Conservation (phyloP, 2,888 invertebrate genomes). For the Amblyjoppa fuscipennis region DNA sequence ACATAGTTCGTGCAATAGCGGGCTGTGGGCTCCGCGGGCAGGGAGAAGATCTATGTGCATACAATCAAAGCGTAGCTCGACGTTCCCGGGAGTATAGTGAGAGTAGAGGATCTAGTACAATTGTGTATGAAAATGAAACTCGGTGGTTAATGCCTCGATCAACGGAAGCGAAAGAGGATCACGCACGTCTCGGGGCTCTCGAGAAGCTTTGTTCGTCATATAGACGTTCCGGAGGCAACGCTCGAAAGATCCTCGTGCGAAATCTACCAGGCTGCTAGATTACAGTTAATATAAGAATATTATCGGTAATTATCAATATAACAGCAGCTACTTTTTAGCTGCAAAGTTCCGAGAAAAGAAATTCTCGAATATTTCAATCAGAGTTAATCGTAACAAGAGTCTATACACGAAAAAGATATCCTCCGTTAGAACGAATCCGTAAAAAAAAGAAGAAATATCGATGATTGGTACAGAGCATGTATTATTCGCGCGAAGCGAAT, state of each 20-base stretch:
- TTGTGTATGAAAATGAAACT: constrained; percentile 50
- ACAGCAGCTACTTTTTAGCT: neutral
- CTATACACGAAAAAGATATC: neutral
- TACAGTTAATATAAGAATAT: neutral
- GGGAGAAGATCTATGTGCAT: constrained; percentile 41
- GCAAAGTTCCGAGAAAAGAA: neutral
- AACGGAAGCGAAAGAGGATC: constrained; percentile 66
- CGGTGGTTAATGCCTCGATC: constrained; percentile 64
- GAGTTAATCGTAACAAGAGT: neutral
- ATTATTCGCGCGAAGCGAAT: constrained; percentile 55
- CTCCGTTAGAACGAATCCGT: neutral
- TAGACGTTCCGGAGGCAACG: constrained; percentile 12
- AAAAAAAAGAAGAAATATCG: constrained; percentile 1
- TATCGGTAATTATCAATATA: neutral
- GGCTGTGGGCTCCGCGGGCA: neutral
- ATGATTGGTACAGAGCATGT: constrained; percentile 33
- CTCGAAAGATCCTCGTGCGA: constrained; percentile 63
- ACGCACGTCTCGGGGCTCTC: constrained; percentile 69
- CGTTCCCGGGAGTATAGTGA: constrained; percentile 2
- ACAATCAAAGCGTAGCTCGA: constrained; percentile 37
- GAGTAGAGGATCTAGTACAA: neutral
- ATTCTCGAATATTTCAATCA: neutral
- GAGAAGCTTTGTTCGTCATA: constrained; percentile 51
- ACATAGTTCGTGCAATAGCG: neutral
- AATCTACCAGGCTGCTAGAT: constrained; percentile 42